Evolutionary conservation across 2,113 vertebrate species (phyloP).

Genomic region (Riparia riparia): DNA sequence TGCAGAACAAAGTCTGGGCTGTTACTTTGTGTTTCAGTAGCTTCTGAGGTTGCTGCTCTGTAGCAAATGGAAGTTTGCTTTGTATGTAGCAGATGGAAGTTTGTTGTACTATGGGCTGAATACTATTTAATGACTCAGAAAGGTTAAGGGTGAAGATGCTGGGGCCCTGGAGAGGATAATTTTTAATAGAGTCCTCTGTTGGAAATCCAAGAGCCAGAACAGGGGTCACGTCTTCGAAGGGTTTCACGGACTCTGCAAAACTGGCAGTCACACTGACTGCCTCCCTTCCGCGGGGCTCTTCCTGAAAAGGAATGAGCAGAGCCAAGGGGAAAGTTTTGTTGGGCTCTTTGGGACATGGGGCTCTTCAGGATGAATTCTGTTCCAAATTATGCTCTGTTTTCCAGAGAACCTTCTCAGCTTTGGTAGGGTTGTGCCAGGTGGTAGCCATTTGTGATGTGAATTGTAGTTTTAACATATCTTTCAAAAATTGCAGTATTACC

Average conservation of each 20-base stretch:
- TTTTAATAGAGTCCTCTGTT: conserved; percentile 24
- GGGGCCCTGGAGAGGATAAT: not conserved
- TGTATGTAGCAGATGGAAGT: not conserved
- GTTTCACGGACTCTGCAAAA: conserved; percentile 5
- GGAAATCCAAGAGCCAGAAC: conserved; percentile 7
- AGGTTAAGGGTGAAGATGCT: conserved; percentile 17
- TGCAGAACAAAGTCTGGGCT: not conserved
- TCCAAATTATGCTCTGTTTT: conserved; percentile 27
- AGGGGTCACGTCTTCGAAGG: not conserved
- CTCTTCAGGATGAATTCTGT: conserved; percentile 33
- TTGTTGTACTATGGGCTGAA: not conserved
- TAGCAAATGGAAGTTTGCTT: not conserved
- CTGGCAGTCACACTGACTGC: conserved; percentile 28
- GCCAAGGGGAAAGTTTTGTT: conserved; percentile 17
- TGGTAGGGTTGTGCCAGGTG: not conserved
- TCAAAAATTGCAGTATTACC: not conserved
- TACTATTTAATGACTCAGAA: conserved; percentile 12
- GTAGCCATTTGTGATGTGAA: not conserved
- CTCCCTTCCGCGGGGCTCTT: conserved; percentile 2
- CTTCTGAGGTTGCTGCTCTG: not conserved
- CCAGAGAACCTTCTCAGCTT: not conserved
- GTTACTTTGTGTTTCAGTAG: not conserved
- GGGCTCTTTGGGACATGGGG: conserved; percentile 4
- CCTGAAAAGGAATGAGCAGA: not conserved
- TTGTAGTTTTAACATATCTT: not conserved